Base-by-base conservation (phyloP, 1,140 invertebrate species). In the Bacillus rossius region DNA sequence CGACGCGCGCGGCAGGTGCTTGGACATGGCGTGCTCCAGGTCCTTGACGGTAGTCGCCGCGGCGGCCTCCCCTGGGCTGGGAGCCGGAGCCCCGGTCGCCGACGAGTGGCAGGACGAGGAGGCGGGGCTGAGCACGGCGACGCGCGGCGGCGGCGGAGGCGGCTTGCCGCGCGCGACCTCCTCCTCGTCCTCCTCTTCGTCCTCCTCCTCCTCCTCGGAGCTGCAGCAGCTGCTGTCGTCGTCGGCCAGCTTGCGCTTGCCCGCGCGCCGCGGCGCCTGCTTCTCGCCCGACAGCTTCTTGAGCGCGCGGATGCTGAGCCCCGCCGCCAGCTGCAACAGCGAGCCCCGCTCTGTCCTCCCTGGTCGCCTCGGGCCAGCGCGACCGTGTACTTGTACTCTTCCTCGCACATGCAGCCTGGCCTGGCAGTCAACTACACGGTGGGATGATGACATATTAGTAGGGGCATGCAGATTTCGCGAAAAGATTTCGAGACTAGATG, bases 11-110 rank as follows among this genome's bases (percentile, higher is more conserved):
- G 94, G 93, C 40, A 96, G 75, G 76, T 97, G 94, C 70, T 96
- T 94, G 19, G 94, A 95, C 94, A 96, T 98, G 13, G 92, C 93
- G 66, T 95, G 92, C 73, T 98, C 94, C 60, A 96, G 76, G 66
- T 96, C 93, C 71, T 94, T 92, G 0, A 94, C 91, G 0, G 89
- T 88, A 2, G 86, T 82, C 2, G 76, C 79, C 4, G 2, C 71
- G 75, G 8, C 67, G 62, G 34, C 55, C 34, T 10, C 29, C 26
- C 64, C 67, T 61, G 17, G 26, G 16, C 55, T 57, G 29, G 29
- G 29, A 3, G n/a, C 4, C 13, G 43, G 43, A 34, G 47, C 29
- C 5, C 26, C 42, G 1, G 47, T 34, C 2, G 41, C 40, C 17
- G 23, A 23, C 14, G 77, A 76, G 57, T 77, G 76, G 56, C 77